Percentiles rank a stretch among this genome's conserved stretches.
Conservation (phyloP, 2,113 vertebrate genomes). For the Orycteropus afer region DNA sequence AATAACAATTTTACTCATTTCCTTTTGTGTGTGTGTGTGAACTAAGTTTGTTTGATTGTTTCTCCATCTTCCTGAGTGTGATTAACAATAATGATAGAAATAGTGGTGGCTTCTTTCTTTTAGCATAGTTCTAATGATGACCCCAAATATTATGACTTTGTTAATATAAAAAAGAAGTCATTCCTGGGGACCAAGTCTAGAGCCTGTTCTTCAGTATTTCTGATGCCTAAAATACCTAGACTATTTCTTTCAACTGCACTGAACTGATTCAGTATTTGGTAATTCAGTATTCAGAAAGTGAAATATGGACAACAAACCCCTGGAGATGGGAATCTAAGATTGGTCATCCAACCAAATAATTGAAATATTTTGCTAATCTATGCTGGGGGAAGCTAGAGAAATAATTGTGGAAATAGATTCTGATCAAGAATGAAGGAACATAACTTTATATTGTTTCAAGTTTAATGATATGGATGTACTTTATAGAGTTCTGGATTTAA, state of each 20-base stretch:
- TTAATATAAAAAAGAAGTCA: not conserved
- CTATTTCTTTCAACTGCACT: not conserved
- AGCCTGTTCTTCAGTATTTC: not conserved
- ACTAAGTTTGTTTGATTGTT: not conserved
- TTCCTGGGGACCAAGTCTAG: not conserved
- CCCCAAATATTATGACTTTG: not conserved
- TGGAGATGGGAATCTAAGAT: not conserved
- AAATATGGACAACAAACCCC: not conserved
- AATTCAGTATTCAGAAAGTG: not conserved
- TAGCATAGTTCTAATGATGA: not conserved
- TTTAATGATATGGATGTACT: not conserved
- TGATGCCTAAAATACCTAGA: not conserved
- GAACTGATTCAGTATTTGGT: not conserved
- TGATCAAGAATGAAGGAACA: not conserved
- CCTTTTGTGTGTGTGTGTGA: no score
- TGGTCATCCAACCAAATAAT: not conserved
- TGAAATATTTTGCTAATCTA: not conserved
- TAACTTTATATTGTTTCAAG: not conserved
- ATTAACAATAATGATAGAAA: not conserved
- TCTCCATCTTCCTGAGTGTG: not conserved
- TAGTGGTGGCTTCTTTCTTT: not conserved
- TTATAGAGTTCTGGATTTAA: not conserved
- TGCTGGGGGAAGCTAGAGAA: not conserved
- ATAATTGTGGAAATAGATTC: not conserved
- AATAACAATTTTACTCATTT: not conserved